Evolutionary conservation across 2,888 invertebrate genomes (phyloP).

Genomic region (Conomelus anceps): DNA sequence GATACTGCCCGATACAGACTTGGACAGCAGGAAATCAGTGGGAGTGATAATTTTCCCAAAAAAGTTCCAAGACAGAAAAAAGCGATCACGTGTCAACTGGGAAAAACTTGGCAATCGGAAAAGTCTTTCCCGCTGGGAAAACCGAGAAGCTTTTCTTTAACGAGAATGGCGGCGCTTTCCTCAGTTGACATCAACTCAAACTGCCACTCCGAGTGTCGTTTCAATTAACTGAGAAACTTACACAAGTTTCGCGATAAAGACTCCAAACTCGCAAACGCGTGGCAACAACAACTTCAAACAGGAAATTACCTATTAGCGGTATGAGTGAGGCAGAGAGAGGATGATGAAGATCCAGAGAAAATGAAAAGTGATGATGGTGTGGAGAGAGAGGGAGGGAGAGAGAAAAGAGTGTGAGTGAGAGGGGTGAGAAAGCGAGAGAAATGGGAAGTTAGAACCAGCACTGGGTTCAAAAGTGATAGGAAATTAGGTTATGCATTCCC

Average conservation of each 20-base stretch:
- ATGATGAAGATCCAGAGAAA: too few species aligned
- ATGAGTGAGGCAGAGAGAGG: neutral
- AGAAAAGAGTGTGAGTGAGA: neutral
- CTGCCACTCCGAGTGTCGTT: neutral
- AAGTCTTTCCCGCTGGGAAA: neutral
- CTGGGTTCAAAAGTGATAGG: neutral
- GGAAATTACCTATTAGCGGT: neutral
- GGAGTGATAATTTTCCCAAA: neutral
- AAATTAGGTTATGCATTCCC: too few species aligned
- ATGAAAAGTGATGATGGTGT: too few species aligned
- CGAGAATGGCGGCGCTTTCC: neutral
- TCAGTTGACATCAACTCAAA: neutral
- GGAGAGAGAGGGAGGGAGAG: too few species aligned
- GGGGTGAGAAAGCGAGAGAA: neutral
- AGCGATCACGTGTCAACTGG: neutral
- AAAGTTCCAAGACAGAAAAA: neutral
- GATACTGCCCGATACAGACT: too few species aligned
- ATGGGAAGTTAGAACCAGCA: neutral
- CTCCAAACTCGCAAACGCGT: neutral
- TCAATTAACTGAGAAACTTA: neutral
- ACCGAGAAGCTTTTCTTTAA: neutral
- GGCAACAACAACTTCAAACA: neutral
- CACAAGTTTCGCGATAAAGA: neutral
- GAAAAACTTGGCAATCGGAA: neutral
- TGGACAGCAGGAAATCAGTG: neutral